Percentiles rank a stretch among this genome's conserved stretches.
These are phyloP conservation scores for Gallinago undulata DNA, from an alignment of 2,113 vertebrate genomes.

Conservation along the genomic window DNA sequence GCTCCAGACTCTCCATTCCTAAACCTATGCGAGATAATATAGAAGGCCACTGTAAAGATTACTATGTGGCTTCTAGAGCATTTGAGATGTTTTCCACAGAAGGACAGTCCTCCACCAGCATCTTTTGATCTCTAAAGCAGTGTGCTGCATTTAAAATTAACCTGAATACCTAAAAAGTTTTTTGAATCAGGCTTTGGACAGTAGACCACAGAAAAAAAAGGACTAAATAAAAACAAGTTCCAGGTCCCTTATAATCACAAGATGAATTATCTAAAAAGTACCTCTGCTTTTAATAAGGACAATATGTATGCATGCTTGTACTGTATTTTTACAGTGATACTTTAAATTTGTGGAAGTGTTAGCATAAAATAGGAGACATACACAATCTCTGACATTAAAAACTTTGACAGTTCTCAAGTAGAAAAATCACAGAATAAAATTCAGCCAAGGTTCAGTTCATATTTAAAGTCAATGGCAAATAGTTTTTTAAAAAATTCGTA, in stretches of 20 bases:
- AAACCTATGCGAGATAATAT: background rate
- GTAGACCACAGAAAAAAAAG: background rate
- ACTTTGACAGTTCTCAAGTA: background rate
- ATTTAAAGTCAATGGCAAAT: background rate
- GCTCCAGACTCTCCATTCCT: background rate
- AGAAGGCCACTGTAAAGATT: background rate
- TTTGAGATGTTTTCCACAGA: background rate
- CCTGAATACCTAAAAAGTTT: background rate
- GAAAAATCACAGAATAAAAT: background rate
- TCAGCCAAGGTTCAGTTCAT: background rate
- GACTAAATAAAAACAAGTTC: background rate
- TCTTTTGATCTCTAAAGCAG: background rate
- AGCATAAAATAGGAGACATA: background rate
- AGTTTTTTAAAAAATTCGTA: background rate
- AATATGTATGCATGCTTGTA: background rate
- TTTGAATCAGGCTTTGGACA: background rate
- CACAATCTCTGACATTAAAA: background rate
- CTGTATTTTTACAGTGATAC: background rate
- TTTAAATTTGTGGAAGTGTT: background rate
- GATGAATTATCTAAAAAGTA: background rate
- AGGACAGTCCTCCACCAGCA: rapidly evolving
- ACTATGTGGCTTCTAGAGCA: background rate
- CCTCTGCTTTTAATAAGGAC: background rate
- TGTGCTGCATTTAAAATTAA: background rate
- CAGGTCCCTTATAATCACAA: background rate